Conservation (phyloP, 2,888 invertebrate genomes). For the Melanostoma scalare region DNA sequence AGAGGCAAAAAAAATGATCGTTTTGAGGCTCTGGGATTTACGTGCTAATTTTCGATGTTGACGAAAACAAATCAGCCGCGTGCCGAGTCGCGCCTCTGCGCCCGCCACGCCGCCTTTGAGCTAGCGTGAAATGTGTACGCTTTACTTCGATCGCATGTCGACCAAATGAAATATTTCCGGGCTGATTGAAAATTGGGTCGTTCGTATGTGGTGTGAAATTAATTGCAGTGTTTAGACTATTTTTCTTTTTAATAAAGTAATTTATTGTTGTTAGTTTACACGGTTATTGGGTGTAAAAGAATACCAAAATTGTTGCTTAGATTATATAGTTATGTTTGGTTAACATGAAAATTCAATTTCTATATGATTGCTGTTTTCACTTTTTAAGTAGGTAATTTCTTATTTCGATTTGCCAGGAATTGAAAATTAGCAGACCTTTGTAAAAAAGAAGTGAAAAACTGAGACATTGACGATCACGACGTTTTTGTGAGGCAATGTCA, state of each 20-base stretch:
- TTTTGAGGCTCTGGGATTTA: neutral
- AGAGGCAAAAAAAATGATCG: slow-evolving; percentile 11
- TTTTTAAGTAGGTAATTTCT: too few relatives aligned
- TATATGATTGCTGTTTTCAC: slow-evolving; percentile 47
- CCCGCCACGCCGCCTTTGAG: too few relatives aligned
- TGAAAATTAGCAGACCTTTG: too few relatives aligned
- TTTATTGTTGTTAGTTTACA: slow-evolving; percentile 39
- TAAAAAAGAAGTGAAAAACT: too few relatives aligned
- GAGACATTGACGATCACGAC: too few relatives aligned
- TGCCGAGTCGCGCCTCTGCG: too few relatives aligned
- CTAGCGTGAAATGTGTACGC: neutral
- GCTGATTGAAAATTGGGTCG: slow-evolving; percentile 66
- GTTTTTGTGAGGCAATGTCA: too few relatives aligned
- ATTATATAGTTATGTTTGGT: slow-evolving; percentile 39
- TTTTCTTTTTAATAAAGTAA: neutral
- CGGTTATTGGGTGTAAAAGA: slow-evolving; percentile 40
- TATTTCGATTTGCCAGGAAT: too few relatives aligned
- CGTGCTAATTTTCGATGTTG: too few relatives aligned
- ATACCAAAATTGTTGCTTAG: neutral
- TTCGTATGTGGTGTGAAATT: slow-evolving; percentile 28
- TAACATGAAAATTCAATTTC: slow-evolving; percentile 46
- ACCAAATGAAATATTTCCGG: slow-evolving; percentile 62
- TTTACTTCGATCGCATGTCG: slow-evolving; percentile 15
- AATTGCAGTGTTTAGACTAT: neutral
- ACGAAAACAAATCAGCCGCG: too few relatives aligned